Percentiles rank a stretch among this genome's conserved stretches.
These are phyloP conservation scores for Heterochromis multidens DNA, from an alignment of 2,113 vertebrate species.

Conservation along the genomic window DNA sequence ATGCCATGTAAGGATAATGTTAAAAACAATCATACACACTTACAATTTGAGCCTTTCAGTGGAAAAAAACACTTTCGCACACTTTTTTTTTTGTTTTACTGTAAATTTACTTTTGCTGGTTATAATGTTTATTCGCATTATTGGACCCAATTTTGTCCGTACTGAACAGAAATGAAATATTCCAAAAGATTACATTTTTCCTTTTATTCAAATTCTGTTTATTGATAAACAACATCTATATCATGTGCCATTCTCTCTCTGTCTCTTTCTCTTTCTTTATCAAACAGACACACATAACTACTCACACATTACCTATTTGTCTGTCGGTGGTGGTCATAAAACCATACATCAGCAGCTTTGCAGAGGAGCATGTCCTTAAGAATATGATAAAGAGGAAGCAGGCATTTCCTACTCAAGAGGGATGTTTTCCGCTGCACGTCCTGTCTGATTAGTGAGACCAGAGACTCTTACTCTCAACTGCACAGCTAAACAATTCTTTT, in stretches of 20 bases:
- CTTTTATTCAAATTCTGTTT: neutral
- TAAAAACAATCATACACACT: neutral
- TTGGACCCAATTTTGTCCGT: no score
- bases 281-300: neutral
- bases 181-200: neutral
- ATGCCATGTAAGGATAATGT: neutral
- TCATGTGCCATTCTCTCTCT: neutral
- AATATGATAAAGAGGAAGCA: constrained; percentile 76
- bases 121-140: no score
- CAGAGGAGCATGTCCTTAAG: constrained; percentile 63
- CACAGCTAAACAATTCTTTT: constrained; percentile 21
- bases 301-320: constrained; percentile 7
- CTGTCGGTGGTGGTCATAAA: constrained; percentile 18
- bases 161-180: no score
- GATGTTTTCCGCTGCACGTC: constrained; percentile 68
- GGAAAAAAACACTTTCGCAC: neutral
- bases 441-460: constrained; percentile 67
- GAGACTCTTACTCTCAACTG: constrained; percentile 41
- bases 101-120: neutral
- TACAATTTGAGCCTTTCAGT: neutral
- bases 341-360: constrained; percentile 47
- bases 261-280: neutral
- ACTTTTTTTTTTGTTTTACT: no score
- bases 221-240: fast-evolving
- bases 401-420: constrained; percentile 72